These are phyloP conservation scores for Graphium colonna DNA, from an alignment of 2,888 invertebrate species.

Conservation along the genomic window DNA sequence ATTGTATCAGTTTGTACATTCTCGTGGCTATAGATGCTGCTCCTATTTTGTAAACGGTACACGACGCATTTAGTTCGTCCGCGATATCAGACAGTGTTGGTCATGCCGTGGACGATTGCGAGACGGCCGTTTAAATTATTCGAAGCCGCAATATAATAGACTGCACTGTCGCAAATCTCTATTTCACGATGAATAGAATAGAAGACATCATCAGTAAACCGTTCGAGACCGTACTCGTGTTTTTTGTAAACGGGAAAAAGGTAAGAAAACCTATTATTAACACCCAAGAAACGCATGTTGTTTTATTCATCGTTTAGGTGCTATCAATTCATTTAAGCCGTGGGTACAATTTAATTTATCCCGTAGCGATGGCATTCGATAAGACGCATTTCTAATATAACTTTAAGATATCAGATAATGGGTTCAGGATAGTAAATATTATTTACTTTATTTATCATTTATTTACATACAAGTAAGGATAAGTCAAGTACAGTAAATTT, in stretches of 20 bases:
- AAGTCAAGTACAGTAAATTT: background rate
- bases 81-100: background rate
- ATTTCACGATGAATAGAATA: constrained; percentile 37
- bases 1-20: background rate
- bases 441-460: constrained; percentile 2
- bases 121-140: background rate
- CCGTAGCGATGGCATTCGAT: background rate
- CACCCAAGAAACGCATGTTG: background rate
- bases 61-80: constrained; percentile 5
- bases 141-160: background rate
- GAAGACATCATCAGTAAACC: constrained; percentile 43
- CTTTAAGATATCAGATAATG: background rate
- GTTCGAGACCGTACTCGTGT: constrained; percentile 60
- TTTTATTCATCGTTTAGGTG: background rate
- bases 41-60: background rate
- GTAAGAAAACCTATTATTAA: constrained; percentile 46
- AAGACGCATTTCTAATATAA: background rate
- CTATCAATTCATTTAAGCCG: background rate
- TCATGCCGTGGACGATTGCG: background rate
- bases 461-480: background rate
- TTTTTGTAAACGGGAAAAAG: constrained; percentile 83
- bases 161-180: background rate
- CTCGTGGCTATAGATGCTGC: background rate
- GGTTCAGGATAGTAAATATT: background rate
- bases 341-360: background rate